Evolutionary conservation across 2,888 invertebrate genomes (phyloP).

Genomic region (Trichogramma dendrolimi): DNA sequence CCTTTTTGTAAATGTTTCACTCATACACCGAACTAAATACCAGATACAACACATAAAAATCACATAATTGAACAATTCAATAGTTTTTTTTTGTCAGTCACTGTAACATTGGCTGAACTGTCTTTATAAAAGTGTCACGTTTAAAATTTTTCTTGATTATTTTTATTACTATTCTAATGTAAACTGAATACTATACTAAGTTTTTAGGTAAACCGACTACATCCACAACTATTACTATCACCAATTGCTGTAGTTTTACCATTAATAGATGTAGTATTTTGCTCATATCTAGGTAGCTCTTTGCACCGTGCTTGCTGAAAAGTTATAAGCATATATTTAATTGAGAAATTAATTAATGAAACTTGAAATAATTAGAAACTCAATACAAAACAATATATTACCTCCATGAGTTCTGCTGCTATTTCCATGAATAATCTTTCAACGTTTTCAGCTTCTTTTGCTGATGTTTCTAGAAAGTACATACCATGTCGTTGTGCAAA

Average conservation of each 20-base stretch:
- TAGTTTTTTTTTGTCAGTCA: slow-evolving; percentile 17
- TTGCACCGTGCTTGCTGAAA: slow-evolving; percentile 78
- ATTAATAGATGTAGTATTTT: slow-evolving; percentile 67
- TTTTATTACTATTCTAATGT: slow-evolving; percentile 5
- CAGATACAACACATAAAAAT: slow-evolving; percentile 19
- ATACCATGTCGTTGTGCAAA: slow-evolving; percentile 94
- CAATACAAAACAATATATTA: slow-evolving; percentile 38
- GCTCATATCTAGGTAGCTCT: slow-evolving; percentile 73
- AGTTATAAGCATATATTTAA: slow-evolving; percentile 8
- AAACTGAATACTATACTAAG: slow-evolving; percentile 6
- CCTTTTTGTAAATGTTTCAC: slow-evolving; percentile 8
- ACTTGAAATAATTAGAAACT: background rate
- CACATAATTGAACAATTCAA: slow-evolving; percentile 19
- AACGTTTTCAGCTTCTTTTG: slow-evolving; percentile 96
- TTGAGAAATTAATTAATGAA: background rate
- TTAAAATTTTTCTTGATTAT: slow-evolving; percentile 15
- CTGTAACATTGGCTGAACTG: slow-evolving; percentile 18
- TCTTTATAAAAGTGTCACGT: background rate
- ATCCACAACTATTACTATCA: slow-evolving; percentile 64
- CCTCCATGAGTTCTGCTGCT: slow-evolving; percentile 86
- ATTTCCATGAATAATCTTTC: slow-evolving; percentile 96
- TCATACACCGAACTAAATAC: slow-evolving; percentile 13
- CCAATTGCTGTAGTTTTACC: slow-evolving; percentile 68
- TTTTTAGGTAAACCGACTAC: slow-evolving; percentile 49
- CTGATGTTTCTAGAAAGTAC: slow-evolving; percentile 97